Base-by-base conservation (phyloP, 2,113 vertebrate genomes). In the Beaufortia kweichowensis region DNA sequence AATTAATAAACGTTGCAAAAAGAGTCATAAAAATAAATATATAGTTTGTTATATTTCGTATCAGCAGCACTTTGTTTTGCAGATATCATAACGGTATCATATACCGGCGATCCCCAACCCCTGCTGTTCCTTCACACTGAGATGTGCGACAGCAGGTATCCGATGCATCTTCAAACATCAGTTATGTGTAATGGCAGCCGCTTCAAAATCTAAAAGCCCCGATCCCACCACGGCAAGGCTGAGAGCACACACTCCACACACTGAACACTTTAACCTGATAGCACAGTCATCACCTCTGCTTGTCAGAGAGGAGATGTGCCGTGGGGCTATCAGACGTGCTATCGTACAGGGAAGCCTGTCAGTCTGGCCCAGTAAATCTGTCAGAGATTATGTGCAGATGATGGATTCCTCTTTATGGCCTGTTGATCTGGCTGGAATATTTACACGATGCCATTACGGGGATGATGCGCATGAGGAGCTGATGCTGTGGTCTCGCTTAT, bases 331-430 rank as follows among this genome's bases (percentile, higher is more conserved):
- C 33, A 64, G 48, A 79, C 81, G 81, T 82, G 84, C 83, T 83
- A 82, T 80, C 80, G 81, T 78, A 81, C 78, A 24, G 76, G 79
- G 77, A 78, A 24, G 64, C 79, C 81, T 85, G 86, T 84, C 83
- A 85, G 79, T 78, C 46, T 57, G 35, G n/a, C 48, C 81, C 60
- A 43, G 82, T 88, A 83, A 87, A 88, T 90, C 86, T 88, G 81
- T 83, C 87, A 77, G 76, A 75, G 83, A 86, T 91, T 86, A 88
- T 84, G 84, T 86, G 74, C 29, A 79, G 78, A 86, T 88, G 89
- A 91, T 79, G 77, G 84, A 86, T 91, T 85, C 85, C 86, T 90
- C 83, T 87, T 88, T 84, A 88, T 70, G 85, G 84, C 81, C 64
- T 79, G 75, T 88, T 88, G 89, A 84, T 91, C 86, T 86, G 85